phyloP scores from a whole-genome alignment of 2,113 vertebrate species.

The Mystacornis crossleyi region DNA sequence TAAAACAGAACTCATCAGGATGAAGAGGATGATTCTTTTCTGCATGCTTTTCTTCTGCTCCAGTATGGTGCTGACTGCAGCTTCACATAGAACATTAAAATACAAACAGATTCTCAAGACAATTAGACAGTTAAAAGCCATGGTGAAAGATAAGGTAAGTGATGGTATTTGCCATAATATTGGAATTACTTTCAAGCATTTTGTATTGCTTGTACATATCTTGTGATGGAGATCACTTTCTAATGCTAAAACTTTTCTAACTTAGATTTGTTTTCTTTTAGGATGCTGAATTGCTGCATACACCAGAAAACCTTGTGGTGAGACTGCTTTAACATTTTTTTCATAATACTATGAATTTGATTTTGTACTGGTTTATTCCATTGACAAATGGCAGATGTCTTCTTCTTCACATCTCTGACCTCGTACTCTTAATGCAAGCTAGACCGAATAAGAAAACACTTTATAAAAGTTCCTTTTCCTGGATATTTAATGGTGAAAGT shows the following conservation, averaged over 20 bases:
- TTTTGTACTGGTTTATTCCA: not conserved
- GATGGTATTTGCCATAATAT: not conserved
- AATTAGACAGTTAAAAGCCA: slow-evolving; percentile 15
- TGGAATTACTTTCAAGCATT: not conserved
- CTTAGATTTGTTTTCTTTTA: slow-evolving; percentile 64
- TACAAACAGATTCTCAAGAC: slow-evolving; percentile 44
- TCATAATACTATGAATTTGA: not conserved
- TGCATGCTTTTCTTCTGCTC: slow-evolving; percentile 62
- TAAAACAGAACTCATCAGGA: slow-evolving; percentile 32
- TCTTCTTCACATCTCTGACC: not conserved
- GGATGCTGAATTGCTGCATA: slow-evolving; percentile 64
- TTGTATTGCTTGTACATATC: not conserved
- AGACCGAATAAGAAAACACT: not conserved
- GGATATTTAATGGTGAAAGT: not conserved
- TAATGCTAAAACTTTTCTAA: slow-evolving; percentile 40
- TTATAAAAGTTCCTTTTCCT: not conserved
- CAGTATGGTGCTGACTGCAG: not conserved
- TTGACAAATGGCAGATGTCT: not conserved
- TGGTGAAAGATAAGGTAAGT: slow-evolving; percentile 69
- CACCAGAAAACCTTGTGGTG: slow-evolving; percentile 73
- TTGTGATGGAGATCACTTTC: not conserved
- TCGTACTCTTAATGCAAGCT: not conserved
- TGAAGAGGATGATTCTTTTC: slow-evolving; percentile 66
- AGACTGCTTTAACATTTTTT: slow-evolving; percentile 52
- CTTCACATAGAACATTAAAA: not conserved